These are phyloP conservation scores for Clarias fuscus DNA, from an alignment of 2,797 vertebrate species.

Conservation along the genomic window DNA sequence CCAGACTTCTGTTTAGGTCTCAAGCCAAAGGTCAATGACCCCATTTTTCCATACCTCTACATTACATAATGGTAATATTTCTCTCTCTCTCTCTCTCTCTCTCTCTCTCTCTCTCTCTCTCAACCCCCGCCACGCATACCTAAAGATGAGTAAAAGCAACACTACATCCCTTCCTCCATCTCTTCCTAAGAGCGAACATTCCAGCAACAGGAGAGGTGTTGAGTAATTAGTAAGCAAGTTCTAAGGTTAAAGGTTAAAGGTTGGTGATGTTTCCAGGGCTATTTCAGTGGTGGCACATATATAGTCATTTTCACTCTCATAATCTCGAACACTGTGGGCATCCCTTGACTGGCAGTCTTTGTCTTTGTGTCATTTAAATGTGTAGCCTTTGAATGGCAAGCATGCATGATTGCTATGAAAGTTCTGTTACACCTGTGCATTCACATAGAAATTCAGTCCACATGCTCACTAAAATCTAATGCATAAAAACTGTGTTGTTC, in stretches of 20 bases:
- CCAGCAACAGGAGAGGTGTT: constrained; percentile 70
- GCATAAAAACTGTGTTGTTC: neutral
- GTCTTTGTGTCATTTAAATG: constrained; percentile 30
- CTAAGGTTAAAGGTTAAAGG: constrained; percentile 63
- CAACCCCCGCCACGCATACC: neutral
- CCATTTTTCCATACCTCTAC: constrained; percentile 36
- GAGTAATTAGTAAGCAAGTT: constrained; percentile 72
- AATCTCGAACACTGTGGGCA: neutral
- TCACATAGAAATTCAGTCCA: neutral
- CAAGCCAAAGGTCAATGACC: constrained; percentile 43
- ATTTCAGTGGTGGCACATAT: constrained; percentile 29
- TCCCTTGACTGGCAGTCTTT: neutral
- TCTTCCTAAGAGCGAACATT: constrained; percentile 65
- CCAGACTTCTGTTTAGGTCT: constrained; percentile 43
- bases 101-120: neutral
- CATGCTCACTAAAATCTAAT: neutral
- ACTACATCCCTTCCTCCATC: constrained; percentile 59
- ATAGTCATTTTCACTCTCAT: neutral
- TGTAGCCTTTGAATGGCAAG: neutral
- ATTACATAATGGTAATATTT: constrained; percentile 22
- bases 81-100: neutral
- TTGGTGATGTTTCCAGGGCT: constrained; percentile 62
- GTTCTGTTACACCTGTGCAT: neutral
- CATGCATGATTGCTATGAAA: neutral
- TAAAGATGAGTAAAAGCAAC: constrained; percentile 33